Conservation (phyloP, 2,888 invertebrate species). For the Macroteleia sp. region DNA sequence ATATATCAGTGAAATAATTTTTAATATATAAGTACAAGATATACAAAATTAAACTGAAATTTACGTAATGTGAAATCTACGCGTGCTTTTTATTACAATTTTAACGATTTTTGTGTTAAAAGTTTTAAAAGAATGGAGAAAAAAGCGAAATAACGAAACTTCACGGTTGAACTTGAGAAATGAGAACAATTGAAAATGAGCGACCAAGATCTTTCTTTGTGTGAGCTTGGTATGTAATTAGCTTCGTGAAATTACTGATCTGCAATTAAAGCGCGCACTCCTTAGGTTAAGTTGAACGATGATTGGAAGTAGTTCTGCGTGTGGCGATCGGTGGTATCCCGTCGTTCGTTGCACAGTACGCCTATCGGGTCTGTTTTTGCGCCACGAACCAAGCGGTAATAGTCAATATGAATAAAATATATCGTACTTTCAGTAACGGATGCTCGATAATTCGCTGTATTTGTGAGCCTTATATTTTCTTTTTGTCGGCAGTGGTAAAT, state of each 20-base stretch:
- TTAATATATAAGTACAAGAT: too few species aligned
- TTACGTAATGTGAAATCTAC: too few species aligned
- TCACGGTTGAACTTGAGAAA: conserved; percentile 1
- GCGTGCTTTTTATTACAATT: too few species aligned
- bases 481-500: conserved; percentile 60
- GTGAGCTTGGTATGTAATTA: conserved; percentile 25
- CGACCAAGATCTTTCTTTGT: conserved; percentile 18
- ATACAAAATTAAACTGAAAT: too few species aligned
- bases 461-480: conserved; percentile 56
- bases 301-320: conserved; percentile 29
- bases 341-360: conserved; percentile 47
- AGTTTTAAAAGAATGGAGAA: too few species aligned
- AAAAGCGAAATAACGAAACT: too few species aligned
- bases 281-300: conserved; percentile 26
- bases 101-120: too few species aligned
- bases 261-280: conserved; percentile 37
- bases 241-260: conserved; percentile 22
- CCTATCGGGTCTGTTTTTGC: conserved; percentile 48
- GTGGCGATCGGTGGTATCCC: conserved; percentile 47
- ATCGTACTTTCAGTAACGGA: conserved; percentile 59
- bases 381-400: conserved; percentile 34
- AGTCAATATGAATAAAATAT: conserved; percentile 57
- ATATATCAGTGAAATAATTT: too few species aligned
- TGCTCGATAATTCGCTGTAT: conserved; percentile 58
- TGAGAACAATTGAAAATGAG: conserved; percentile 16